Evolutionary conservation across 2,797 vertebrate genomes (phyloP).

Genomic region (Aplochiton taeniatus): DNA sequence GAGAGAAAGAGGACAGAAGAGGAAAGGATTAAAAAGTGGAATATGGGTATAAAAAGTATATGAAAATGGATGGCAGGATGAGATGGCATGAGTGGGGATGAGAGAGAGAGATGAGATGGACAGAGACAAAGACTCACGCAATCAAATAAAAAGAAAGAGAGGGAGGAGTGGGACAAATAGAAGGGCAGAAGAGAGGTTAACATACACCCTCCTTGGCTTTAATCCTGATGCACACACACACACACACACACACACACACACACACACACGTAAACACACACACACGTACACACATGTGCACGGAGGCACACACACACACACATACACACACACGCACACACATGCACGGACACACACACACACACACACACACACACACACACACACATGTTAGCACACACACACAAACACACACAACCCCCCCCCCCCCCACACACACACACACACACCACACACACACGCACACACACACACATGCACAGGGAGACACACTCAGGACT

Average conservation of each 20-base stretch:
- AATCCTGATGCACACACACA: neutral
- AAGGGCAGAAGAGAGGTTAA: too few relatives aligned
- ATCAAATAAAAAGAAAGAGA: too few relatives aligned
- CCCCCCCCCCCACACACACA: neutral
- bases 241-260: neutral
- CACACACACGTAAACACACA: neutral
- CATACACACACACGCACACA: neutral
- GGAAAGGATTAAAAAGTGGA: too few relatives aligned
- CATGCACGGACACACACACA: neutral
- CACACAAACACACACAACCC: conserved; percentile 37
- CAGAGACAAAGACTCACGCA: too few relatives aligned
- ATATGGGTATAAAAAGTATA: too few relatives aligned
- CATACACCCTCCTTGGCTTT: too few relatives aligned
- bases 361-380: neutral
- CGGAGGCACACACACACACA: neutral
- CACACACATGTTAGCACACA: conserved; percentile 15
- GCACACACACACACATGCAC: conserved; percentile 31
- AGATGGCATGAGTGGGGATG: too few relatives aligned
- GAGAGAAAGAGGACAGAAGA: too few relatives aligned
- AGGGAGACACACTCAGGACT: conserved; percentile 67
- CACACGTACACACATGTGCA: neutral
- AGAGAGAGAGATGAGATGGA: too few relatives aligned
- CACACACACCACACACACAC: neutral
- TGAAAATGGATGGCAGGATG: too few relatives aligned
- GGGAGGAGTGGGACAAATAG: too few relatives aligned